phyloP scores from a whole-genome alignment of 2,113 vertebrate genomes.

The Chunga burmeisteri region DNA sequence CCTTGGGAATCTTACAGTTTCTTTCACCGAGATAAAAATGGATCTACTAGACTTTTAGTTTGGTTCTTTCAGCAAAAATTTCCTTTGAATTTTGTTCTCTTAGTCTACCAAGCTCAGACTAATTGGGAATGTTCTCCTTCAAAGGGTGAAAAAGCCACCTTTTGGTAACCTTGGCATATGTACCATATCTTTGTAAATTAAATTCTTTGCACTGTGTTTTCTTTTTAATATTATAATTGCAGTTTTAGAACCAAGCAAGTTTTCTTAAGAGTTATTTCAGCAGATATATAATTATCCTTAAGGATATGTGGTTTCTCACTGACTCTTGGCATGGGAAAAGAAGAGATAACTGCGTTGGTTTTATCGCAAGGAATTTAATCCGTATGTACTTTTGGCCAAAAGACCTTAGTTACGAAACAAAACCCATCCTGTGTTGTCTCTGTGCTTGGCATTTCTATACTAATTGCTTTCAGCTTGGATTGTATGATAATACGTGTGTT shows the following conservation, averaged over 20 bases:
- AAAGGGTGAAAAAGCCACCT: neutral
- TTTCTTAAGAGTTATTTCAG: constrained; percentile 22
- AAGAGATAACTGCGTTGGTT: neutral
- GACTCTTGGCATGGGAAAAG: constrained; percentile 28
- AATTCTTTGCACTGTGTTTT: neutral
- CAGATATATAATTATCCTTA: constrained; percentile 35
- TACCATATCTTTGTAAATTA: neutral
- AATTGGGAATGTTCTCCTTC: neutral
- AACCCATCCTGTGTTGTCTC: neutral
- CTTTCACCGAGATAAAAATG: neutral
- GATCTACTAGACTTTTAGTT: neutral
- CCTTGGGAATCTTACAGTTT: neutral
- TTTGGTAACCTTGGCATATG: neutral
- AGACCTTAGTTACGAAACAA: constrained; percentile 14
- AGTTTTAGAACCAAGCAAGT: constrained; percentile 10
- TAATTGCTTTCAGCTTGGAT: neutral
- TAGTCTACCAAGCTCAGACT: neutral
- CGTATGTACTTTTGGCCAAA: neutral
- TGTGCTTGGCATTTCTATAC: neutral
- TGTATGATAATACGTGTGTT: neutral
- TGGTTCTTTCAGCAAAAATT: neutral
- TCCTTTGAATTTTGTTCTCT: neutral
- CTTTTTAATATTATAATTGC: constrained; percentile 4
- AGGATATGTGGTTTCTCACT: constrained; percentile 45
- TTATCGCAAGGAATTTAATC: constrained; percentile 39